phyloP scores from a whole-genome alignment of 2,797 vertebrate species.

The Hippopotamyrus pictus region DNA sequence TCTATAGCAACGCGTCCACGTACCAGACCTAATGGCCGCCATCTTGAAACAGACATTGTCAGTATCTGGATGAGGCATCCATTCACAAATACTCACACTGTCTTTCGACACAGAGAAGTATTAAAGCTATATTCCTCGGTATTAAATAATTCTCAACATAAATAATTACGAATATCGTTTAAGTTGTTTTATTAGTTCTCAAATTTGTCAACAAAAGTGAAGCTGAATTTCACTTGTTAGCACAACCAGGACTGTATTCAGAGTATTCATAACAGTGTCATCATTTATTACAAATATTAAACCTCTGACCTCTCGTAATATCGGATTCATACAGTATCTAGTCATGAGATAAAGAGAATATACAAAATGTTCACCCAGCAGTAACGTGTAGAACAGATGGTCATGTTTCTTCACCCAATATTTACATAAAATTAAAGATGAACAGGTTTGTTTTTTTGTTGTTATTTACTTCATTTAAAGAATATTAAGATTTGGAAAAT shows the following conservation, averaged over 20 bases:
- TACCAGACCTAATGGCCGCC: constrained; percentile 46
- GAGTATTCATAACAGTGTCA: not conserved
- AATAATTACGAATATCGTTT: not conserved
- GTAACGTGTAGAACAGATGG: not conserved
- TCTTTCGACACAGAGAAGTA: not conserved
- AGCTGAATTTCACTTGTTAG: not conserved
- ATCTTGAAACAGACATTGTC: constrained; percentile 42
- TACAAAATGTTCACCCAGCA: not conserved
- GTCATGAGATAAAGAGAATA: not conserved
- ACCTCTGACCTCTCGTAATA: not conserved
- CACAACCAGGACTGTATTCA: not conserved
- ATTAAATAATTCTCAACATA: not conserved
- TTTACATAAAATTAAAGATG: not conserved
- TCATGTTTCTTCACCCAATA: not conserved
- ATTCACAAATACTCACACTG: not conserved
- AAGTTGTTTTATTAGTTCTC: not conserved
- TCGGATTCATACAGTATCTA: not conserved
- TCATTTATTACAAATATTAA: not conserved
- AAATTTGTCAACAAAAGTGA: not conserved
- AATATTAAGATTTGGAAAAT: not conserved
- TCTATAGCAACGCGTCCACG: constrained; percentile 51
- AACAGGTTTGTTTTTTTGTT: not conserved
- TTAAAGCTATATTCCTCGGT: not conserved
- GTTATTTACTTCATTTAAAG: not conserved
- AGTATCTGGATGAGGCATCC: not conserved